Evolutionary conservation across 1,140 invertebrate genomes (phyloP).

Genomic region (Hirudo medicinalis): DNA sequence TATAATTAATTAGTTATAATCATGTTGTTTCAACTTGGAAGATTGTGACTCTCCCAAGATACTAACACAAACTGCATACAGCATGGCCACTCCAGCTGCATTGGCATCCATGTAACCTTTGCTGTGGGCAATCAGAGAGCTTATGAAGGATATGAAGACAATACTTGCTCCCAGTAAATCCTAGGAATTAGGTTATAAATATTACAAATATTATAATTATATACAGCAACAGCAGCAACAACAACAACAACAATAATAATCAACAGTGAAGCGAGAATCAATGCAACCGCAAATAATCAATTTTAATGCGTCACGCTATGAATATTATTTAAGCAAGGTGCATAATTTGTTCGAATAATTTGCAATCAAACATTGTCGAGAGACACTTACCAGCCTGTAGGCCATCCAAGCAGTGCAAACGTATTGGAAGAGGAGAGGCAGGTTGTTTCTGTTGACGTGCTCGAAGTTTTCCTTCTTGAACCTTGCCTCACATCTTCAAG

Average conservation of each 20-base stretch:
- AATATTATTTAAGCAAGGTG: neutral
- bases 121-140: conserved; percentile 4
- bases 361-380: neutral
- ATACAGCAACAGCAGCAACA: neutral
- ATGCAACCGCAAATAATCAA: too few relatives aligned
- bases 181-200: neutral
- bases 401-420: conserved; percentile 12
- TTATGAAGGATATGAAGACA: conserved; percentile 18
- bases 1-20: too few relatives aligned
- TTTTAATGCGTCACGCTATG: neutral
- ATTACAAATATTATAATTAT: too few relatives aligned
- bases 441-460: conserved; percentile 17
- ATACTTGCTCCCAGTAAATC: conserved; percentile 18
- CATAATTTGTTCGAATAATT: neutral
- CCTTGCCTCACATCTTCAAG: conserved; percentile 9
- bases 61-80: conserved; percentile 22
- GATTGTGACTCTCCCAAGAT: neutral
- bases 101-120: conserved; percentile 2
- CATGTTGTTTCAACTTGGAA: too few relatives aligned
- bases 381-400: conserved; percentile 6
- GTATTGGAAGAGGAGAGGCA: conserved; percentile 16
- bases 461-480: conserved; percentile 16
- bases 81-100: conserved; percentile 16
- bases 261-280: too few relatives aligned
- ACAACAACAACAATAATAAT: neutral